Evolutionary conservation across 2,113 vertebrate genomes (phyloP).

Genomic region (Vicugna pacos): DNA sequence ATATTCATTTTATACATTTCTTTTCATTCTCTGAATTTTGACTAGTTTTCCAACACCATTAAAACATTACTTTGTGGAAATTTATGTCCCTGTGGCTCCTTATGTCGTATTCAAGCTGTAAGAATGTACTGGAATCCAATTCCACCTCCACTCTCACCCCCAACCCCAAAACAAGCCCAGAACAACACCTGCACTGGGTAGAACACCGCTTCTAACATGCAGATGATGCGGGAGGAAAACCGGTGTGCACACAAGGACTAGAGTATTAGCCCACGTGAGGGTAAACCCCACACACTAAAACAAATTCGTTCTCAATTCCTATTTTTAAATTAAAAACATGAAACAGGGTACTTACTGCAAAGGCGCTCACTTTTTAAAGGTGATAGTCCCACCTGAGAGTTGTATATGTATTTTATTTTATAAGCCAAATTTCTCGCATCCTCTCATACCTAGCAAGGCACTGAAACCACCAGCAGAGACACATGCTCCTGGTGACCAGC

Average conservation of each 20-base stretch:
- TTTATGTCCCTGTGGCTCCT: neutral
- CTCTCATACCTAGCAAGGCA: too few species aligned
- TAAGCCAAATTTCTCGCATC: too few species aligned
- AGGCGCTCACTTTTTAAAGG: neutral
- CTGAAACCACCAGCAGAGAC: too few species aligned
- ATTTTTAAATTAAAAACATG: neutral
- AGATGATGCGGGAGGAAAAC: neutral
- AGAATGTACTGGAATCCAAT: neutral
- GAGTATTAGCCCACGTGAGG: fast-evolving
- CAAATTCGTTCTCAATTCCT: neutral
- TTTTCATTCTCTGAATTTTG: neutral
- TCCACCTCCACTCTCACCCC: neutral
- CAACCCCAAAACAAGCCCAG: neutral
- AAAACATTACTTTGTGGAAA: neutral
- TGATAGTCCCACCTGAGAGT: neutral
- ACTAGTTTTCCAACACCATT: neutral
- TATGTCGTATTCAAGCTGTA: neutral
- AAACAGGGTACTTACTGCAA: neutral
- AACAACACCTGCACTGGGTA: neutral
- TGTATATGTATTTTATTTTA: too few species aligned
- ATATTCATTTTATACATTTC: neutral
- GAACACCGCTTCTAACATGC: neutral
- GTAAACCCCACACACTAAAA: neutral
- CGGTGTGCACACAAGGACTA: neutral
- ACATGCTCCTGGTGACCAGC: too few species aligned